Evolutionary conservation across 2,888 invertebrate genomes (phyloP).

Genomic region (Calephelis perditalis): DNA sequence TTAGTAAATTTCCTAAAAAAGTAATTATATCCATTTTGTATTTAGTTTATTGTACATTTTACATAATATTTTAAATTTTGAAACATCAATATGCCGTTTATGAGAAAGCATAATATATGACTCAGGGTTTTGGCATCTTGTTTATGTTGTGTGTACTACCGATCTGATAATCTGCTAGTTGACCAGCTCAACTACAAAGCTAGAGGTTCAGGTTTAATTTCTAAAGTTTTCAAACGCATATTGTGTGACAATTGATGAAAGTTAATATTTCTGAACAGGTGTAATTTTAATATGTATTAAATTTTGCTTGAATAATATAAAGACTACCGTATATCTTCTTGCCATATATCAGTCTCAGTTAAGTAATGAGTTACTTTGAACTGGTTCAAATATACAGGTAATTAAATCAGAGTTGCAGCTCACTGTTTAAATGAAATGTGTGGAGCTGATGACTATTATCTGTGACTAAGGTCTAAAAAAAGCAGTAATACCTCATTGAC

Average conservation of each 20-base stretch:
- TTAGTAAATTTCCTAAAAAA: constrained; percentile 87
- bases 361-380: too few species aligned
- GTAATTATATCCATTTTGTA: constrained; percentile 45
- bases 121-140: constrained; percentile 30
- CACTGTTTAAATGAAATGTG: too few species aligned
- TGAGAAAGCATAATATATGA: constrained; percentile 28
- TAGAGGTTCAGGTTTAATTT: neutral
- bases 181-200: constrained; percentile 11
- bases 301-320: too few species aligned
- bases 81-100: too few species aligned
- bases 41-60: constrained; percentile 26
- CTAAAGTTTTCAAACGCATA: too few species aligned
- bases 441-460: too few species aligned
- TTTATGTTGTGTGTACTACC: constrained; percentile 19
- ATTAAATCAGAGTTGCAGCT: too few species aligned
- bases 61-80: constrained; percentile 1
- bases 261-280: constrained; percentile 12
- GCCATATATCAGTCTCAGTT: too few species aligned
- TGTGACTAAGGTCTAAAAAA: too few species aligned
- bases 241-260: too few species aligned
- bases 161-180: constrained; percentile 12
- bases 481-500: too few species aligned
- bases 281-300: constrained; percentile 12
- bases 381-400: too few species aligned
- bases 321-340: neutral